Evolutionary conservation across 1,140 invertebrate species (phyloP).

Genomic region (Drosophila littoralis): DNA sequence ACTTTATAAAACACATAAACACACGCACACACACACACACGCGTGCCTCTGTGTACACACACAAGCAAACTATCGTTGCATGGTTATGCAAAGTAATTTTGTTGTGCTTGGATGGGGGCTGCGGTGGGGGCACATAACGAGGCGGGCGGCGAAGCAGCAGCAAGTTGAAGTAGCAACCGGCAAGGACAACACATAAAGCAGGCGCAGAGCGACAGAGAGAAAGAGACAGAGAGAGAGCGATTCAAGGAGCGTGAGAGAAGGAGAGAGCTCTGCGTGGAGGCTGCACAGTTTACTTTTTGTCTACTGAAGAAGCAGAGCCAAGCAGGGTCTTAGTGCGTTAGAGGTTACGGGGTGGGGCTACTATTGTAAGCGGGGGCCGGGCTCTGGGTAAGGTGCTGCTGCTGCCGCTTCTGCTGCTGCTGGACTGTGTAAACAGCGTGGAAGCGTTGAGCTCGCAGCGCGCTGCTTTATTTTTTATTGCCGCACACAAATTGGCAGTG

Average conservation of each 20-base stretch:
- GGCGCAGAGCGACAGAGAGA: constrained; percentile 2
- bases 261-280: not conserved
- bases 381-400: constrained; percentile 24
- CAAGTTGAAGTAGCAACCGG: constrained; percentile 50
- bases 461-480: constrained; percentile 58
- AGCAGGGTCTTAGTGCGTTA: constrained; percentile 45
- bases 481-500: constrained; percentile 73
- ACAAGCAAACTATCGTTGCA: constrained; percentile 65
- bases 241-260: no score
- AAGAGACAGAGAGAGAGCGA: not conserved
- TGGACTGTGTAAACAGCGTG: constrained; percentile 67
- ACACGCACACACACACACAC: constrained; percentile 32
- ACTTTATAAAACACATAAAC: constrained; percentile 73
- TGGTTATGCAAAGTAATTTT: constrained; percentile 83
- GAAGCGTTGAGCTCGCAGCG: constrained; percentile 27
- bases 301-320: constrained; percentile 41
- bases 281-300: constrained; percentile 61
- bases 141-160: constrained; percentile 21
- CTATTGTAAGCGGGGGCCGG: not conserved
- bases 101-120: constrained; percentile 58
- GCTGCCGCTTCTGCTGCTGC: constrained; percentile 12
- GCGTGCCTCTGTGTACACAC: constrained; percentile 4
- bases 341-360: constrained; percentile 12
- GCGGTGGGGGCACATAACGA: constrained; percentile 30
- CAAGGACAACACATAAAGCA: constrained; percentile 79